Conservation (phyloP, 2,113 vertebrate genomes). For the Plecotus auritus region DNA sequence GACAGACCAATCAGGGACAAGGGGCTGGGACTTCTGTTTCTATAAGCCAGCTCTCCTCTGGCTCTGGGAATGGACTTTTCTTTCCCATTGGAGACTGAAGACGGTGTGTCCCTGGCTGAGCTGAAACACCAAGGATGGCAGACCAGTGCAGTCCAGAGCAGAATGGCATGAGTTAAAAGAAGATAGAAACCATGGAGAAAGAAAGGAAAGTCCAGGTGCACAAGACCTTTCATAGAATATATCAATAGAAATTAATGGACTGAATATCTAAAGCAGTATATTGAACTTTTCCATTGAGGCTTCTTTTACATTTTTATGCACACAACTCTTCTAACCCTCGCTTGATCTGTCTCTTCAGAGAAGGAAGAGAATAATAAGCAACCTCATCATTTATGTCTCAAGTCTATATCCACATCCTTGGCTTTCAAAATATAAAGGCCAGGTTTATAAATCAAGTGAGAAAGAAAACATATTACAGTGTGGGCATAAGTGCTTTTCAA, state of each 20-base stretch:
- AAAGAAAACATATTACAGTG: constrained; percentile 48
- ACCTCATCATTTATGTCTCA: constrained; percentile 54
- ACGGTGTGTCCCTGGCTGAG: neutral
- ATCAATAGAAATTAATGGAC: neutral
- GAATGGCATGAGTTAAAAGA: neutral
- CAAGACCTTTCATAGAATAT: neutral
- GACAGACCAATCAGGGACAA: neutral
- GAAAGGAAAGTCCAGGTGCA: neutral
- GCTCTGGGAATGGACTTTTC: neutral
- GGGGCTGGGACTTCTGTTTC: neutral
- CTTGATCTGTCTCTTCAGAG: constrained; percentile 40
- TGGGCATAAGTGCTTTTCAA: constrained; percentile 39
- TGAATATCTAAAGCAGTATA: neutral
- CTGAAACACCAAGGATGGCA: neutral
- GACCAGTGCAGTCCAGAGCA: no score
- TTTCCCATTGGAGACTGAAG: neutral
- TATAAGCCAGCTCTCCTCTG: neutral
- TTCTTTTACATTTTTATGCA: constrained; percentile 34
- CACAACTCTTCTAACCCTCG: neutral
- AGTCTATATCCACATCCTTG: constrained; percentile 38
- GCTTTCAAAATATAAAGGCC: constrained; percentile 59
- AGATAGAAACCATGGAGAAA: neutral
- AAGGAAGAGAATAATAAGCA: constrained; percentile 57
- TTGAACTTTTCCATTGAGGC: neutral
- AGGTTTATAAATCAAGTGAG: constrained; percentile 64